These are phyloP conservation scores for Sebastes variabilis DNA, from an alignment of 2,797 vertebrate genomes.

Conservation along the genomic window DNA sequence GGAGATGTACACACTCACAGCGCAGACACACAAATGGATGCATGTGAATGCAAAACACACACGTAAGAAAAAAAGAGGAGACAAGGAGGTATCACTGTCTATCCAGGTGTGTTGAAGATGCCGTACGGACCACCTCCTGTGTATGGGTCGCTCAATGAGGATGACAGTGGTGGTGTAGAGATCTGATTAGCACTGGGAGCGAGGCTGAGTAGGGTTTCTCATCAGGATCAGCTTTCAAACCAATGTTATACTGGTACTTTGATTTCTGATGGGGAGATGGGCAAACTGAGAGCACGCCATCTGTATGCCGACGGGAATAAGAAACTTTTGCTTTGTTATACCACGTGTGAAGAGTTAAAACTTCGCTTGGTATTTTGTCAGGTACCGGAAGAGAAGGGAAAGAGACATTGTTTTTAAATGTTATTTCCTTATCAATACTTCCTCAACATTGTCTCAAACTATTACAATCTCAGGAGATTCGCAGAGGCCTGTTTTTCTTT, in stretches of 20 bases:
- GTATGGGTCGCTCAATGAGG: conserved; percentile 21
- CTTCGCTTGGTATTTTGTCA: background rate
- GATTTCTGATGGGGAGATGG: conserved; percentile 17
- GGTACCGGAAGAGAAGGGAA: background rate
- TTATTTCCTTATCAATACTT: background rate
- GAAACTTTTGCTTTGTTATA: background rate
- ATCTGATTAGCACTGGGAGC: conserved; percentile 71
- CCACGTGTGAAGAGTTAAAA: background rate
- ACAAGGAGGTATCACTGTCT: conserved; percentile 38
- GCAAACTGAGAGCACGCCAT: background rate
- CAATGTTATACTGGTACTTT: conserved; percentile 26
- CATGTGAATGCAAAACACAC: conserved; percentile 36
- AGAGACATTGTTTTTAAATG: background rate
- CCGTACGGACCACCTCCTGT: conserved; percentile 18
- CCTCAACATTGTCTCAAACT: conserved; percentile 2
- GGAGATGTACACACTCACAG: conserved; percentile 31
- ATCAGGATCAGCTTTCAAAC: conserved; percentile 72
- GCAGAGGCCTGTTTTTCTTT: background rate
- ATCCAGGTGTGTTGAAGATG: conserved; percentile 55
- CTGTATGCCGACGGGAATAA: background rate
- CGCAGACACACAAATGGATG: conserved; percentile 22
- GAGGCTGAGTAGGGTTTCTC: conserved; percentile 65
- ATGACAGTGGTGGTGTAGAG: conserved; percentile 25
- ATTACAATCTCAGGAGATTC: background rate
- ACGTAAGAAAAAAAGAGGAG: conserved; percentile 22